Evolutionary conservation across 2,888 invertebrate genomes (phyloP).

Genomic region (Glomeris marginata): DNA sequence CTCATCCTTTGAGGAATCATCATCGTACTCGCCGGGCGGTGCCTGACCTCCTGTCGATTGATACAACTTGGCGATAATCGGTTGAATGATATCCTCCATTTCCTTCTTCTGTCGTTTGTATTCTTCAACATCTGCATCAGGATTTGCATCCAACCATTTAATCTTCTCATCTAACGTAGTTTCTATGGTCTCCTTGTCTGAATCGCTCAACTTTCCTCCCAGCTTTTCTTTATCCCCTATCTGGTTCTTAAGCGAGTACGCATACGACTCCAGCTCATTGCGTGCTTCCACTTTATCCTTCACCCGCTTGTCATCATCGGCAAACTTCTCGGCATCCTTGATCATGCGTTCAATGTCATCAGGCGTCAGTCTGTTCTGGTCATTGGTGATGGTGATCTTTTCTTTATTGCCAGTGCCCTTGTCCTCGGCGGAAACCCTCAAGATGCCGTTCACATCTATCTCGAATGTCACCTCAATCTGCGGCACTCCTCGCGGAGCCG

Average conservation of each 20-base stretch:
- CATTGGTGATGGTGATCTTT: conserved; percentile 97
- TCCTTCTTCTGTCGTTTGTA: conserved; percentile 89
- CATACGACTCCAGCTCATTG: conserved; percentile 93
- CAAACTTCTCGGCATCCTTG: conserved; percentile 96
- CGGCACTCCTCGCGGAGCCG: conserved; percentile 81
- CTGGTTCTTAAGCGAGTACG: conserved; percentile 95
- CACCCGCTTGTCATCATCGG: conserved; percentile 94
- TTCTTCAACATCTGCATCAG: conserved; percentile 79
- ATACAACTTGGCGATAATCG: conserved; percentile 93
- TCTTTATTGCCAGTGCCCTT: conserved; percentile 98
- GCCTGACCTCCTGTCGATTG: conserved; percentile 36
- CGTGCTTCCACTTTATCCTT: conserved; percentile 91
- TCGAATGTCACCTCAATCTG: conserved; percentile 92
- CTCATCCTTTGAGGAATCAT: conserved; percentile 12
- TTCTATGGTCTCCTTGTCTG: conserved; percentile 89
- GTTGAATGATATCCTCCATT: conserved; percentile 86
- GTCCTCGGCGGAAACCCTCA: conserved; percentile 84
- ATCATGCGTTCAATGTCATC: conserved; percentile 99
- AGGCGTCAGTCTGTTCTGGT: conserved; percentile 89
- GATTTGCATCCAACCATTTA: conserved; percentile 94
- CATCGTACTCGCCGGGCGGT: conserved; percentile 48
- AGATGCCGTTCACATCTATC: conserved; percentile 84
- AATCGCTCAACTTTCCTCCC: conserved; percentile 71
- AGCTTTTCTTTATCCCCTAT: conserved; percentile 92
- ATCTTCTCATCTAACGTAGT: conserved; percentile 89